Evolutionary conservation across 2,113 vertebrate genomes (phyloP).

Genomic region (Pterophyllum scalare): DNA sequence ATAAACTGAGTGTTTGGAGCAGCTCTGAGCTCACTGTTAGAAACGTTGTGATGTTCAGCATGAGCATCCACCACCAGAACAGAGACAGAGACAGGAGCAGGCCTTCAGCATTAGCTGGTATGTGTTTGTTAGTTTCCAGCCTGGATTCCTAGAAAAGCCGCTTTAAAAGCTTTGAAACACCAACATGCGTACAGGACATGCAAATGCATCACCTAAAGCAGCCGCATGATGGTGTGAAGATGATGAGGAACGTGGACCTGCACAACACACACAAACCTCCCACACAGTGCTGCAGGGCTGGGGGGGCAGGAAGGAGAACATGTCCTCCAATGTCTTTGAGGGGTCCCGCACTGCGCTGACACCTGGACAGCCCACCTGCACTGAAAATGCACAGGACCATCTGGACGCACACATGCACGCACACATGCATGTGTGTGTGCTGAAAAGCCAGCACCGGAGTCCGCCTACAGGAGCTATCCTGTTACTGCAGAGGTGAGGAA

Average conservation of each 20-base stretch:
- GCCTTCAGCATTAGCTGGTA: too few species aligned
- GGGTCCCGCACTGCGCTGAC: slow-evolving; percentile 34
- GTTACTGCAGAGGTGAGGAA: too few species aligned
- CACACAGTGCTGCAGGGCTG: too few species aligned
- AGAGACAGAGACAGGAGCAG: too few species aligned
- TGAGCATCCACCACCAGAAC: background rate
- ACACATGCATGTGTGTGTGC: background rate
- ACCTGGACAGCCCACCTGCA: slow-evolving; percentile 27
- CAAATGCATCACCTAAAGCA: background rate
- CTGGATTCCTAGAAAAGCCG: background rate
- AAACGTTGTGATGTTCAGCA: background rate
- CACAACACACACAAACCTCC: too few species aligned
- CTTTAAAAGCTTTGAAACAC: background rate
- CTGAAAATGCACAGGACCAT: slow-evolving; percentile 34
- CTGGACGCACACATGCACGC: slow-evolving; percentile 42
- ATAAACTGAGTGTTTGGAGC: too few species aligned
- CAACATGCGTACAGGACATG: background rate
- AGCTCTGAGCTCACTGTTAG: background rate
- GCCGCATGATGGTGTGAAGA: background rate
- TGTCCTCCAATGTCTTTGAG: slow-evolving; percentile 62
- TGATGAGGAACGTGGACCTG: too few species aligned
- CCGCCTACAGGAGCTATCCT: too few species aligned
- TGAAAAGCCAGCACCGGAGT: background rate
- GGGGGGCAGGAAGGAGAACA: too few species aligned
- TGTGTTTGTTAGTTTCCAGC: too few species aligned